Conservation (phyloP, 1,140 invertebrate genomes). For the Bombyx mandarina region DNA sequence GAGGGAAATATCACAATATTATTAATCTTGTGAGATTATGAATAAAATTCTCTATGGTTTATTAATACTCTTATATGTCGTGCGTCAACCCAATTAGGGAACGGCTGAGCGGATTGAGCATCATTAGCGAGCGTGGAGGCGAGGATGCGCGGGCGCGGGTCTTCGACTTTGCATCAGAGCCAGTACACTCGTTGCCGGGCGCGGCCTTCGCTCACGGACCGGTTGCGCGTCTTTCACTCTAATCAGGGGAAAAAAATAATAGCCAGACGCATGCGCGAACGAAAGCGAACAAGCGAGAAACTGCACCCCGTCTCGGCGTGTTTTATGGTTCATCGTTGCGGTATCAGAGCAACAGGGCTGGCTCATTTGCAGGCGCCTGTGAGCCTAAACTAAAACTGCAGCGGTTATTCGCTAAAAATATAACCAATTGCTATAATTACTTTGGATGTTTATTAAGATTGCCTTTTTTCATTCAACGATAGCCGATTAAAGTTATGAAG, state of each 20-base stretch:
- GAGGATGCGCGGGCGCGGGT: conserved; percentile 23
- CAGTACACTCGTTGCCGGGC: conserved; percentile 29
- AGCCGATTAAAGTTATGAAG: neutral
- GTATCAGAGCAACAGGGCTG: conserved; percentile 36
- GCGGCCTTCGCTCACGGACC: conserved; percentile 58
- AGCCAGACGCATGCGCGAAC: conserved; percentile 47
- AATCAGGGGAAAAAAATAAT: conserved; percentile 64
- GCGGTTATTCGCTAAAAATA: too few species aligned
- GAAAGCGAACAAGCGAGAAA: conserved; percentile 59
- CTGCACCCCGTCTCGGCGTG: conserved; percentile 36
- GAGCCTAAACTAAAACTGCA: too few species aligned
- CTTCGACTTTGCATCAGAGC: conserved; percentile 25
- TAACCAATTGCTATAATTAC: too few species aligned
- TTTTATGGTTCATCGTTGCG: conserved; percentile 60
- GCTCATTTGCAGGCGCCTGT: neutral
- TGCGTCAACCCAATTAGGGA: conserved; percentile 58
- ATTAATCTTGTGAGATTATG: too few species aligned
- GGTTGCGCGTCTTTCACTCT: conserved; percentile 66
- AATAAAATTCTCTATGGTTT: too few species aligned
- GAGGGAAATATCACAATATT: too few species aligned
- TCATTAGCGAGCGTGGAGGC: conserved; percentile 45
- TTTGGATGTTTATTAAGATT: too few species aligned
- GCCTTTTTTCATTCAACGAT: neutral
- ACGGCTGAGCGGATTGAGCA: conserved; percentile 46
- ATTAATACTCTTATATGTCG: conserved; percentile 9